phyloP scores from a whole-genome alignment of 2,113 vertebrate genomes.

The Uropsilus gracilis region DNA sequence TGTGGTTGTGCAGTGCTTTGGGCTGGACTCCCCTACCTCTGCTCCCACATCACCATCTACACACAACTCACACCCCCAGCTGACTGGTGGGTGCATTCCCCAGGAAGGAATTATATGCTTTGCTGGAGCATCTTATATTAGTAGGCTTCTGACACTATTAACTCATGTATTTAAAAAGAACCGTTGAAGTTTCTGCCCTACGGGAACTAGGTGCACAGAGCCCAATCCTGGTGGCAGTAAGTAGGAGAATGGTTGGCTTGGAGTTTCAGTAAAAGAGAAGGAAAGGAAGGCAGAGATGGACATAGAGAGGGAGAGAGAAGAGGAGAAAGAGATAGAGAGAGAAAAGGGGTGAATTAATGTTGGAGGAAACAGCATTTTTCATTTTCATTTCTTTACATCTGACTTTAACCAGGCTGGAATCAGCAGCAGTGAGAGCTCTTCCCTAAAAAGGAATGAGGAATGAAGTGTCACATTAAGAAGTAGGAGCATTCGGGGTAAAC shows the following conservation, averaged over 20 bases:
- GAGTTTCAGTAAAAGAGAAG: background rate
- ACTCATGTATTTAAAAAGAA: too few relatives aligned
- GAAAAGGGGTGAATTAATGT: background rate
- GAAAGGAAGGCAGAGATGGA: background rate
- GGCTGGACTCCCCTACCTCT: too few relatives aligned
- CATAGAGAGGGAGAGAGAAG: background rate
- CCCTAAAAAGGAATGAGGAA: conserved; percentile 48
- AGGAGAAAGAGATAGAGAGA: background rate
- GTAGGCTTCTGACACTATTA: too few relatives aligned
- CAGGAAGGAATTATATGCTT: too few relatives aligned
- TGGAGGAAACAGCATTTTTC: background rate
- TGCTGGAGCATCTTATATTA: too few relatives aligned
- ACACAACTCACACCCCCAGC: too few relatives aligned
- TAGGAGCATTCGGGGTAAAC: conserved; percentile 35
- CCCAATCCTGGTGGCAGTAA: too few relatives aligned
- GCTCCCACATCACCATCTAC: too few relatives aligned
- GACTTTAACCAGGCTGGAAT: background rate
- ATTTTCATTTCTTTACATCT: background rate
- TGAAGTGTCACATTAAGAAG: conserved; percentile 13
- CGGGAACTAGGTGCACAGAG: too few relatives aligned
- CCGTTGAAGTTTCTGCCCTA: too few relatives aligned
- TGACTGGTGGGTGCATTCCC: too few relatives aligned
- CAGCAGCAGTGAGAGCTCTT: background rate
- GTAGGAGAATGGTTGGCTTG: background rate
- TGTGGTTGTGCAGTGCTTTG: too few relatives aligned